These are phyloP conservation scores for Hirtodrosophila trivittata DNA, from an alignment of 2,888 invertebrate genomes.

Conservation along the genomic window DNA sequence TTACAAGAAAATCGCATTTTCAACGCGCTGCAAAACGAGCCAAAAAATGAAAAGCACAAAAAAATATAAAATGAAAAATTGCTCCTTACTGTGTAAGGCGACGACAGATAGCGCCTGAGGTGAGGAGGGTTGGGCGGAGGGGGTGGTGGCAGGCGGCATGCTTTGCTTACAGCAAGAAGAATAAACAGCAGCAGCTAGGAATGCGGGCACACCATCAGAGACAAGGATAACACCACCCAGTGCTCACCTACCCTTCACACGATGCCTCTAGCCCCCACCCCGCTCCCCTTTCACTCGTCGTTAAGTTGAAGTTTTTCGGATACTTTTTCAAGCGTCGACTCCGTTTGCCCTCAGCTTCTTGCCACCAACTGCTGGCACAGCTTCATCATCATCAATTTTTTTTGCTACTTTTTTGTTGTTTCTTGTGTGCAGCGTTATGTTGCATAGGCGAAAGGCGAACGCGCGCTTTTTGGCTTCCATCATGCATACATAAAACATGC, in stretches of 20 bases:
- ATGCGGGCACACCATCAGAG: constrained; percentile 33
- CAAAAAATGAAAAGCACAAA: constrained; percentile 10
- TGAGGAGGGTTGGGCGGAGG: constrained; percentile 1
- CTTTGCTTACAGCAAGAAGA: constrained; percentile 62
- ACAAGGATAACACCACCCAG: constrained; percentile 1
- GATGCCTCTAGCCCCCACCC: not conserved
- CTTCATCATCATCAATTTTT: constrained; percentile 72
- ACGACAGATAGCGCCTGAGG: constrained; percentile 57
- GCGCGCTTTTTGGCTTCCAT: constrained; percentile 61
- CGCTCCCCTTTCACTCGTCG: constrained; percentile 16
- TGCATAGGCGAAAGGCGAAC: constrained; percentile 30
- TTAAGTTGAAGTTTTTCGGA: constrained; percentile 70
- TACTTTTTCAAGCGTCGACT: constrained; percentile 45
- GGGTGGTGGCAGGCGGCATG: not conserved
- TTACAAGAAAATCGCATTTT: constrained; percentile 75
- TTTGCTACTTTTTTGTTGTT: constrained; percentile 7
- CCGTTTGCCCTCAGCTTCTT: constrained; percentile 8
- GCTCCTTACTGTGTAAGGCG: constrained; percentile 42
- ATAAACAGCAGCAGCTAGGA: constrained; percentile 57
- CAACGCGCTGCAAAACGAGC: constrained; percentile 44
- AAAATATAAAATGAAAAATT: constrained; percentile 45
- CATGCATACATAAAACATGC: constrained; percentile 72
- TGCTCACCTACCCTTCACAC: constrained; percentile 1
- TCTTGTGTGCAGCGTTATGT: constrained; percentile 34
- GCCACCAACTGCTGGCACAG: constrained; percentile 34